Base-by-base conservation (phyloP, 1,140 invertebrate genomes). In the Sweltsa coloradensis region DNA sequence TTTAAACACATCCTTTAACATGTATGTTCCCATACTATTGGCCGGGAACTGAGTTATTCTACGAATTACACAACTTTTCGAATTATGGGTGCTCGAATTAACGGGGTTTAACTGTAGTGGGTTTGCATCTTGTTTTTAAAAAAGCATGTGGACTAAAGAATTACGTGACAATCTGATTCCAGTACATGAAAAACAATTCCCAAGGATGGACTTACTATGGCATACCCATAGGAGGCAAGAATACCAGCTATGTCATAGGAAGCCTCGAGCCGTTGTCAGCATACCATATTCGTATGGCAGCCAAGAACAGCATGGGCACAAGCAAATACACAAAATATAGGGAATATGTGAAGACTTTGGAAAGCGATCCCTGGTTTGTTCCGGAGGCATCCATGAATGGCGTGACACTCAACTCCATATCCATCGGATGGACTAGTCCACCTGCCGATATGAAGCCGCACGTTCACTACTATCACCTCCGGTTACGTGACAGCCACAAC, bases 371-470 rank as follows among this genome's bases (percentile, higher is more conserved):
- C 0, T 67, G 75, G 41, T 89, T 88, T 58, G 70, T 84, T 36
- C 85, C 86, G 5, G 78, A 78, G 57, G 76, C 87, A 22, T 73
- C 74, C 23, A 76, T 86, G 0, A 87, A 84, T 49, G 85, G 85
- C 0, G 79, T 79, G 47, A 85, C 83, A 0, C 72, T 78, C 1
- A 78, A 76, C 19, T 84, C 83, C 0, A 82, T 89, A 24, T 87
- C 84, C 1, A 79, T 90, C 45, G 78, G 78, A 0, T 88, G 85
- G 83, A 71, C 69, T 36, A 64, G 71, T 1, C 83, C 84, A 2
- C 73, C 81, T 0, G 58, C 68, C 5, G 67, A 79, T 52, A 66
- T 85, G 22, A 66, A 71, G 21, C 76, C 85, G 50, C 75, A 81
- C 57, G 76, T 88, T 45, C 82, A 85, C 56, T 84, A 81, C 65